Percentiles rank a stretch among this genome's conserved stretches.
Evolutionary conservation across 2,888 invertebrate genomes (phyloP).

Genomic region (Cerceris ruficornis): DNA sequence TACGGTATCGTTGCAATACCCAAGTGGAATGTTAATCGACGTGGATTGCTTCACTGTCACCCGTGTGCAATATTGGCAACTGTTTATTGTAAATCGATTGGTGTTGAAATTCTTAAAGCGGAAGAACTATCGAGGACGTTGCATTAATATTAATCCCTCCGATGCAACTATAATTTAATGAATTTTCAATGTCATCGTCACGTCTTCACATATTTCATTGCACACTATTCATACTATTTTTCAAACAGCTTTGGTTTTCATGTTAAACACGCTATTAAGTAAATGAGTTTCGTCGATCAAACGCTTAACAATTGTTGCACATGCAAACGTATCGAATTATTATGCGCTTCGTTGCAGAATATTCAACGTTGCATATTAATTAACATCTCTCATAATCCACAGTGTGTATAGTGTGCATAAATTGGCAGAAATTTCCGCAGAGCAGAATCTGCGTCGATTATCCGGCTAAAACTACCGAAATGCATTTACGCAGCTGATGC

Average conservation of each 20-base stretch:
- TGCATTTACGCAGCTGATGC: constrained; percentile 31
- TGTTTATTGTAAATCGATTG: constrained; percentile 39
- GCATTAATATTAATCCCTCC: constrained; percentile 31
- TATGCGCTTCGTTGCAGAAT: not conserved
- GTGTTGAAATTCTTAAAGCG: constrained; percentile 30
- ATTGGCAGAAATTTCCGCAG: not conserved
- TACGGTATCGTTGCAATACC: constrained; percentile 18
- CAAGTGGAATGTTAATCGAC: constrained; percentile 36
- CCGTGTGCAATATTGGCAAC: constrained; percentile 26
- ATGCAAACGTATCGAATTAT: not conserved
- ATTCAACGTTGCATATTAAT: not conserved
- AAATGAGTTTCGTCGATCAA: too few relatives aligned
- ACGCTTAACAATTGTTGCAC: too few relatives aligned
- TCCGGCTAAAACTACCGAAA: constrained; percentile 23
- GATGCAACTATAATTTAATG: not conserved
- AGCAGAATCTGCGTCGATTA: not conserved
- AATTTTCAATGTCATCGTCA: too few relatives aligned
- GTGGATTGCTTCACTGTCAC: constrained; percentile 41
- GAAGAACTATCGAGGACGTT: constrained; percentile 23
- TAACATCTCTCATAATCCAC: not conserved
- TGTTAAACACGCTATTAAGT: too few relatives aligned
- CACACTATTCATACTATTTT: too few relatives aligned
- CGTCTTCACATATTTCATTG: too few relatives aligned
- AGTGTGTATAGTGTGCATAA: not conserved
- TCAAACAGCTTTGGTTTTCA: too few relatives aligned